Evolutionary conservation across 2,797 vertebrate species (phyloP).

Genomic region (Eulemur rubriventer): DNA sequence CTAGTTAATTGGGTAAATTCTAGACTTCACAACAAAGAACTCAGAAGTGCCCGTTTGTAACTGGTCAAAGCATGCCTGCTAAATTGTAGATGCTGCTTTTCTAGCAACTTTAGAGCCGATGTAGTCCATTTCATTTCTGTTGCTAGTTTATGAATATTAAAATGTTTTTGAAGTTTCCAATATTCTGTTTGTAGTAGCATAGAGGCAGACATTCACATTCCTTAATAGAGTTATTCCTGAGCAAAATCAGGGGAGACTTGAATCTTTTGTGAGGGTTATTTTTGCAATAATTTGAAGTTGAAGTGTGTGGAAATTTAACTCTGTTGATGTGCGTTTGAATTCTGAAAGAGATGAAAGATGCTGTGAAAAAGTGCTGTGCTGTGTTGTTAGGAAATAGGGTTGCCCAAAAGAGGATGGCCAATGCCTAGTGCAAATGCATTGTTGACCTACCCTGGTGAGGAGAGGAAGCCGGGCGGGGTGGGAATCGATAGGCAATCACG

Average conservation of each 20-base stretch:
- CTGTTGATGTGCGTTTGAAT: conserved; percentile 39
- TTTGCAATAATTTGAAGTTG: conserved; percentile 11
- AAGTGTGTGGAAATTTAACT: conserved; percentile 37
- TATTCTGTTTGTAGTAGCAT: not conserved
- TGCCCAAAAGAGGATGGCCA: conserved; percentile 42
- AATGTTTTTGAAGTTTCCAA: not conserved
- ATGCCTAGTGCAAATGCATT: not conserved
- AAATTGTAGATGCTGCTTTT: not conserved
- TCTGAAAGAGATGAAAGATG: conserved; percentile 51
- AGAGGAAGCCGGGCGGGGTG: not conserved
- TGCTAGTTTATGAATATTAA: not conserved
- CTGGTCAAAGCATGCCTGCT: not conserved
- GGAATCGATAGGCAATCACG: conserved; percentile 48
- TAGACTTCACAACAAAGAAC: not conserved
- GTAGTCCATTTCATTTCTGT: not conserved
- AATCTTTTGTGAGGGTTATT: not conserved
- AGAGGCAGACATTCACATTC: not conserved
- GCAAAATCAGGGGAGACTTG: not conserved
- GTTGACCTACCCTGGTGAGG: not conserved
- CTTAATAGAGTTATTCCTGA: not conserved
- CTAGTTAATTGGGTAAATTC: not conserved
- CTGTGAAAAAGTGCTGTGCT: not conserved
- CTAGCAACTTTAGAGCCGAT: not conserved
- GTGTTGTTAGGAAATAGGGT: conserved; percentile 31
- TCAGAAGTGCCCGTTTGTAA: not conserved